These are phyloP conservation scores for Sycophaga agraensis DNA, from an alignment of 1,140 invertebrate genomes.

Conservation along the genomic window DNA sequence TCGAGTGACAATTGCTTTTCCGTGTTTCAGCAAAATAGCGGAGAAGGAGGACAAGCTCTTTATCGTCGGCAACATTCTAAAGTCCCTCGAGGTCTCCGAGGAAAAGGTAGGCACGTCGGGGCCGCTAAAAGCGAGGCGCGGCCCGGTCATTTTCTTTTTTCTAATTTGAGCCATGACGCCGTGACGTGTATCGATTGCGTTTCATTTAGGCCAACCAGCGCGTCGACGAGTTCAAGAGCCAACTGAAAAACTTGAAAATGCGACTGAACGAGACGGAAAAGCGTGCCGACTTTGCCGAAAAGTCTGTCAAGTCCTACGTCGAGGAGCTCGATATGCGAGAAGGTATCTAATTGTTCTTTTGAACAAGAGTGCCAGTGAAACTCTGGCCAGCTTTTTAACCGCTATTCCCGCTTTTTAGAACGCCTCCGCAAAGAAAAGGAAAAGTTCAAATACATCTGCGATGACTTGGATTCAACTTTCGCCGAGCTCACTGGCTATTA, in stretches of 20 bases:
- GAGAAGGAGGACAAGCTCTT: conserved; percentile 98
- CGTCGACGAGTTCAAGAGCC: conserved; percentile 80
- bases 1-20: too few species aligned
- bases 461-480: conserved; percentile 86
- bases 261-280: conserved; percentile 80
- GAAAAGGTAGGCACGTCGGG: conserved; percentile 95
- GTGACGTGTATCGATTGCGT: background rate
- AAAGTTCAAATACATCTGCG: conserved; percentile 68
- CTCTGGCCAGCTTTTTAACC: background rate
- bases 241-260: conserved; percentile 73
- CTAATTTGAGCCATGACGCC: too few species aligned
- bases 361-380: background rate
- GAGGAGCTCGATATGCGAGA: conserved; percentile 84
- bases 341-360: conserved; percentile 58
- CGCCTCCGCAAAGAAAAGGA: conserved; percentile 76
- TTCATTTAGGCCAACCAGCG: conserved; percentile 72
- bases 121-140: too few species aligned
- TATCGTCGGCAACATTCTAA: conserved; percentile 98
- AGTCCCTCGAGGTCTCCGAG: conserved; percentile 97
- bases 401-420: conserved; percentile 56
- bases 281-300: conserved; percentile 78
- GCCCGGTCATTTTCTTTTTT: too few species aligned
- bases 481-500: conserved; percentile 74
- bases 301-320: conserved; percentile 79
- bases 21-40: conserved; percentile 85